Percentiles rank a stretch among this genome's conserved stretches.
Evolutionary conservation across 2,113 vertebrate genomes (phyloP).

Genomic region (Cranoglanis bouderius): DNA sequence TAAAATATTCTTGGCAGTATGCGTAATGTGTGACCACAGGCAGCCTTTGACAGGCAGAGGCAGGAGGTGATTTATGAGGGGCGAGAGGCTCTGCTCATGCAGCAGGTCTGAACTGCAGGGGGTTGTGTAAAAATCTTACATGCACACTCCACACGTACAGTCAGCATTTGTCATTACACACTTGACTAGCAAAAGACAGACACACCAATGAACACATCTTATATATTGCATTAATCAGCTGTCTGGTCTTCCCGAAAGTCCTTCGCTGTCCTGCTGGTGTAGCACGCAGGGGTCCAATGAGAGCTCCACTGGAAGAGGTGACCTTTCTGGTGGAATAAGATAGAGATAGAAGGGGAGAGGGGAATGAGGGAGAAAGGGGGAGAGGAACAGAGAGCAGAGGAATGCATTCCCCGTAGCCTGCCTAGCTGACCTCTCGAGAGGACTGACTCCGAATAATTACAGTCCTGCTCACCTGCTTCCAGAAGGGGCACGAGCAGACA

Average conservation of each 20-base stretch:
- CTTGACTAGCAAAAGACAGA: conserved; percentile 17
- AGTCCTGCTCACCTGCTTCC: conserved; percentile 38
- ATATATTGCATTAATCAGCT: conserved; percentile 20
- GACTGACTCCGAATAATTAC: conserved; percentile 57
- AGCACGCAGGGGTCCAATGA: background rate
- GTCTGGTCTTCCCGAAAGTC: background rate
- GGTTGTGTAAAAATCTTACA: conserved; percentile 18
- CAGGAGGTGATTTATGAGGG: conserved; percentile 16
- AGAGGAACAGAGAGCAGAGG: conserved; percentile 17
- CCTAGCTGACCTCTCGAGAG: conserved; percentile 53
- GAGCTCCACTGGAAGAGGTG: background rate
- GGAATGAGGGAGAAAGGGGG: background rate
- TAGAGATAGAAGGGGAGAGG: background rate
- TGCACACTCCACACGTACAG: background rate
- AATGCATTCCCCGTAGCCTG: conserved; percentile 47
- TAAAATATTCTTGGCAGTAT: conserved; percentile 38
- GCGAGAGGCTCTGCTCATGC: conserved; percentile 28
- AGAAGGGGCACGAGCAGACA: conserved; percentile 1
- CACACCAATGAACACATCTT: conserved; percentile 11
- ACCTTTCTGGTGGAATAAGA: background rate
- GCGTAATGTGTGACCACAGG: conserved; percentile 12
- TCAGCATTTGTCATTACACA: conserved; percentile 22
- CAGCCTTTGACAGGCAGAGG: conserved; percentile 25
- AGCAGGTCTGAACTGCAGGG: conserved; percentile 26
- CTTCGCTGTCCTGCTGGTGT: background rate